These are phyloP conservation scores for Glaucidium brasilianum DNA, from an alignment of 2,113 vertebrate genomes.

Conservation along the genomic window DNA sequence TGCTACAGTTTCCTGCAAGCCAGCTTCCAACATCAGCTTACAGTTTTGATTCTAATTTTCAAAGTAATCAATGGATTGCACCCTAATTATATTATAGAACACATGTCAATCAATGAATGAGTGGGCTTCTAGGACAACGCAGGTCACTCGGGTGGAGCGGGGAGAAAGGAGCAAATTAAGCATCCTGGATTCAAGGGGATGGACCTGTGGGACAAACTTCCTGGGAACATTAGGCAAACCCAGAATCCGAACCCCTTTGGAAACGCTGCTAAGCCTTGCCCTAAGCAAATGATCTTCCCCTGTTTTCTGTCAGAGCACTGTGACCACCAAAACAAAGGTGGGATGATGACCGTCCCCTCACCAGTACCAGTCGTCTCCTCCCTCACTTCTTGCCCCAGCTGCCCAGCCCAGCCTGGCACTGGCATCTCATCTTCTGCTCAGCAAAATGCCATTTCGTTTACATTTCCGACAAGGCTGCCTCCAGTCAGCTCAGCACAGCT, in stretches of 20 bases:
- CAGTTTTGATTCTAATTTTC: neutral
- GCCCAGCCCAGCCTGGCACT: neutral
- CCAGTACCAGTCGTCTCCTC: neutral
- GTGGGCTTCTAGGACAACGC: neutral
- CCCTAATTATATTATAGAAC: neutral
- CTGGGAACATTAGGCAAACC: neutral
- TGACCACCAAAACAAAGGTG: neutral
- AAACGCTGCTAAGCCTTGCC: neutral
- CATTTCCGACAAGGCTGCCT: neutral
- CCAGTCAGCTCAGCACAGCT: neutral
- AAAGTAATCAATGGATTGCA: neutral
- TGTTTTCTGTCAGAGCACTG: neutral
- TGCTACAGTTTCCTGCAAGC: neutral
- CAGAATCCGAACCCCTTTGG: neutral
- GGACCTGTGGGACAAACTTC: neutral
- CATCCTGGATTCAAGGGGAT: neutral
- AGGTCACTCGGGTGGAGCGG: neutral
- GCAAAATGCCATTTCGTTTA: neutral
- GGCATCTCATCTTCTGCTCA: neutral
- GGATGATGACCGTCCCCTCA: rapidly evolving
- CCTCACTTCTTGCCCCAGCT: neutral
- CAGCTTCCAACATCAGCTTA: neutral
- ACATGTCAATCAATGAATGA: neutral
- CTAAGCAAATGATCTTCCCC: neutral
- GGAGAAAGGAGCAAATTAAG: neutral